A percentile compares a stretch with the other conserved stretches of the same genome.
These are phyloP conservation scores for Drosophila antonietae DNA, from an alignment of 2,888 invertebrate species.

Conservation along the genomic window DNA sequence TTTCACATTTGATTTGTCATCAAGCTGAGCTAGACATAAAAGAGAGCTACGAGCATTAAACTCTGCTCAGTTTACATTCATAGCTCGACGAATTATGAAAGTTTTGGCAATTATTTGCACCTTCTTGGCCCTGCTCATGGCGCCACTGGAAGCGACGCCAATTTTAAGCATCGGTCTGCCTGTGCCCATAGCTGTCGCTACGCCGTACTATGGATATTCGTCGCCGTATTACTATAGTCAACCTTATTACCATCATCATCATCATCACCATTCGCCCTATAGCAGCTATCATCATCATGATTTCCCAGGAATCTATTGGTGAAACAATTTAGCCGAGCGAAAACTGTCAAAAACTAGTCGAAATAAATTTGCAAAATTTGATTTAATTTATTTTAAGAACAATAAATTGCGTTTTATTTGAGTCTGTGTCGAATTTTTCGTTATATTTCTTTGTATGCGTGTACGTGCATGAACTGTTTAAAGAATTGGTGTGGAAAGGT, in stretches of 20 bases:
- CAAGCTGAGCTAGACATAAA: conserved; percentile 9
- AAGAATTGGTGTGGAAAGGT: background rate
- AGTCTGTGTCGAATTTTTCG: background rate
- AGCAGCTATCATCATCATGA: conserved; percentile 28
- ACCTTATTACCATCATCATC: conserved; percentile 28
- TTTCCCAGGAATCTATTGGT: conserved; percentile 30
- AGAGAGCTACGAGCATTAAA: conserved; percentile 8
- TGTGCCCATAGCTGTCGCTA: conserved; percentile 33
- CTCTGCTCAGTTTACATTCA: conserved; percentile 25
- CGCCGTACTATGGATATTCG: conserved; percentile 33
- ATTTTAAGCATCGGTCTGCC: conserved; percentile 35
- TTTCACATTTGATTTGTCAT: background rate
- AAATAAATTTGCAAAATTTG: conserved; percentile 18
- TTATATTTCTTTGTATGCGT: background rate
- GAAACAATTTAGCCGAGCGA: background rate
- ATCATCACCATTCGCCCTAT: conserved; percentile 45
- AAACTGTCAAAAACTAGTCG: conserved; percentile 39
- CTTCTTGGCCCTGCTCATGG: conserved; percentile 23
- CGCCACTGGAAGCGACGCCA: conserved; percentile 32
- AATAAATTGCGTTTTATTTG: conserved; percentile 38
- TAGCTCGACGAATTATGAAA: conserved; percentile 41
- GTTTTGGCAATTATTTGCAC: conserved; percentile 18
- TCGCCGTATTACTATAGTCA: conserved; percentile 19
- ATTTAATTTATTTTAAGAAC: conserved; percentile 17
- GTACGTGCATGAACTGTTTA: background rate